Conservation (phyloP, 2,797 vertebrate species). For the Lagocephalus sceleratus region DNA sequence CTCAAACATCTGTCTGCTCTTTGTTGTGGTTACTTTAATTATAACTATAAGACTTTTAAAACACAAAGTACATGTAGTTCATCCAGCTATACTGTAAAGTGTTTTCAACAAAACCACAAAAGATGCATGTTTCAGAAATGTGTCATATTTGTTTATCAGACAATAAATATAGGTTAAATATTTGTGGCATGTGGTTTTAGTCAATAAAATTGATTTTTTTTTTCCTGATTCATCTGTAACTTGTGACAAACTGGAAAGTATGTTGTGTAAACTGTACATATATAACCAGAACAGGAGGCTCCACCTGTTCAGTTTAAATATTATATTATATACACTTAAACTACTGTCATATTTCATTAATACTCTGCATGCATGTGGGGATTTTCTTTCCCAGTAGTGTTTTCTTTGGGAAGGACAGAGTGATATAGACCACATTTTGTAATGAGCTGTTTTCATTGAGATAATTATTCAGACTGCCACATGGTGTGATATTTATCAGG, state of each 20-base stretch:
- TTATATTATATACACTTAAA: constrained; percentile 30
- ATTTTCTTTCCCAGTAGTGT: constrained; percentile 47
- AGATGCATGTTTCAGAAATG: constrained; percentile 20
- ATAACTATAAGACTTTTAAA: constrained; percentile 36
- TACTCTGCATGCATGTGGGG: constrained; percentile 17
- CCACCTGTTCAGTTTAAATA: constrained; percentile 11
- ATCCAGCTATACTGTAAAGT: constrained; percentile 21
- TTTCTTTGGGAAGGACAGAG: constrained; percentile 33
- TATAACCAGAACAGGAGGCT: neutral
- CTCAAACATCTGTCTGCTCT: constrained; percentile 25
- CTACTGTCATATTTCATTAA: constrained; percentile 47
- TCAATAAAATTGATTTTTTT: constrained; percentile 19
- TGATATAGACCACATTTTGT: constrained; percentile 43
- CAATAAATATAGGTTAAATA: constrained; percentile 29
- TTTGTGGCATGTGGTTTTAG: constrained; percentile 31
- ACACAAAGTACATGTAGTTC: constrained; percentile 31
- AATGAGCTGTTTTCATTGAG: constrained; percentile 71
- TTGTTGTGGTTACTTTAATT: constrained; percentile 41
- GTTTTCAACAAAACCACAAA: constrained; percentile 14
- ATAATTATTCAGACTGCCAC: constrained; percentile 73
- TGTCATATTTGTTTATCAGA: constrained; percentile 33
- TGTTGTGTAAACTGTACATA: too few relatives aligned
- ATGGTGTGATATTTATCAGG: constrained; percentile 63
- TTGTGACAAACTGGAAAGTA: too few relatives aligned
- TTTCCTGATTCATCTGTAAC: too few relatives aligned